phyloP scores from a whole-genome alignment of 2,113 vertebrate species.

The Clarias batrachus region DNA sequence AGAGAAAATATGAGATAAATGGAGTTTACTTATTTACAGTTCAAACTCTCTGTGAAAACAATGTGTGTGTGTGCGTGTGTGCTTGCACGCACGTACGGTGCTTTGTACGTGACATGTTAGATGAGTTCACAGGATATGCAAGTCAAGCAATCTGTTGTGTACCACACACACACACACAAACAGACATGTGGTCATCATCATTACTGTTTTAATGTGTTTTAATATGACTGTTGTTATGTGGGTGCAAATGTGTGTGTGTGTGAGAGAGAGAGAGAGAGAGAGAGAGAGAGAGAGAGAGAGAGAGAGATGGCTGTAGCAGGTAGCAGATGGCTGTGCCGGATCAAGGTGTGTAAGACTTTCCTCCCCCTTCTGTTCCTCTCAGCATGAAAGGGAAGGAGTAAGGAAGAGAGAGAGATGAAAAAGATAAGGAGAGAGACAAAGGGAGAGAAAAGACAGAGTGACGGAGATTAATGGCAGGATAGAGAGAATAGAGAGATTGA shows the following conservation, averaged over 20 bases:
- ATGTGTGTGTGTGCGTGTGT: background rate
- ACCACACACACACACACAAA: background rate
- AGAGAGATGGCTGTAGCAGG: background rate
- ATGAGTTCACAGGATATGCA: background rate
- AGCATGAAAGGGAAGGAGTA: background rate
- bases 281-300: background rate
- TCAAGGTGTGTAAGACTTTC: constrained; percentile 24
- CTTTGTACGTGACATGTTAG: background rate
- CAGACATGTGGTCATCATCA: background rate
- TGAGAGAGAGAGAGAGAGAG: background rate
- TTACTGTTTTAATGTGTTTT: background rate
- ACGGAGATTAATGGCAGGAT: too few relatives aligned
- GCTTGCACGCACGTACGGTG: background rate
- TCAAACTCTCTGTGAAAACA: background rate
- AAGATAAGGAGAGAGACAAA: background rate
- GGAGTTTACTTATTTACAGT: background rate
- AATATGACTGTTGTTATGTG: background rate
- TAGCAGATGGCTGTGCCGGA: constrained; percentile 11
- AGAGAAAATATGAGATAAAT: background rate
- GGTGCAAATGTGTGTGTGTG: background rate
- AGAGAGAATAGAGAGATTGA: too few relatives aligned
- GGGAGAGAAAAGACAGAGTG: background rate
- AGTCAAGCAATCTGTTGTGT: background rate
- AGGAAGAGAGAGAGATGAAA: background rate
- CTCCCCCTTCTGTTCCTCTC: constrained; percentile 15